Conservation (phyloP, 2,888 invertebrate species). For the Drosophila meridiana region DNA sequence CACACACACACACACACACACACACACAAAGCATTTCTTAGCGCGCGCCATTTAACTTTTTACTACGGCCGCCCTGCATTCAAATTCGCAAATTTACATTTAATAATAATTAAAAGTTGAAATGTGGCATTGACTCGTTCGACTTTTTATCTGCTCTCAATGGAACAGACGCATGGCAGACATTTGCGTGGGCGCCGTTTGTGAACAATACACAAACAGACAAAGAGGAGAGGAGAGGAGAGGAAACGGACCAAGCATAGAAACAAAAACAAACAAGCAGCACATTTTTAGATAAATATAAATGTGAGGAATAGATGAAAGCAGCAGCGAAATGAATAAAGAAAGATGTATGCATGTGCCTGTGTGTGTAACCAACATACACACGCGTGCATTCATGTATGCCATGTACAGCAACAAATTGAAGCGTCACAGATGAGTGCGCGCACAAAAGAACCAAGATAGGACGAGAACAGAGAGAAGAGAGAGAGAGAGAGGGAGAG, state of each 20-base stretch:
- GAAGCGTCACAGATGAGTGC: slow-evolving; percentile 72
- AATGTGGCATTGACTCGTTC: slow-evolving; percentile 62
- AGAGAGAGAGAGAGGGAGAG: slow-evolving; percentile 8
- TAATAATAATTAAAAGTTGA: slow-evolving; percentile 36
- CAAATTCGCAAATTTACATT: slow-evolving; percentile 41
- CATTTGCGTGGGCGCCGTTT: slow-evolving; percentile 58
- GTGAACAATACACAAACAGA: slow-evolving; percentile 42
- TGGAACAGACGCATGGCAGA: slow-evolving; percentile 68
- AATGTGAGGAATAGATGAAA: slow-evolving; percentile 60
- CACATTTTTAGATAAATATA: slow-evolving; percentile 72
- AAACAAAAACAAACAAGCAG: slow-evolving; percentile 68
- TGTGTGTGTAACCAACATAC: slow-evolving; percentile 10
- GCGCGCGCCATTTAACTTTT: slow-evolving; percentile 11
- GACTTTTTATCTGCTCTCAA: slow-evolving; percentile 31
- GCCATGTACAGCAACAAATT: slow-evolving; percentile 54
- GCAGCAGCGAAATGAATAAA: slow-evolving; percentile 49
- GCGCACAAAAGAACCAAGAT: slow-evolving; percentile 32
- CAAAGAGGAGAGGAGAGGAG: slow-evolving; percentile 26
- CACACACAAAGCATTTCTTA: neutral
- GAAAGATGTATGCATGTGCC: slow-evolving; percentile 20
- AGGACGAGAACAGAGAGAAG: neutral
- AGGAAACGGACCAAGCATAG: slow-evolving; percentile 35
- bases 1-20: neutral
- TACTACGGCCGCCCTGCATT: slow-evolving; percentile 39
- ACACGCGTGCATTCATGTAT: neutral